Conservation (phyloP, 1,140 invertebrate genomes). For the Drosophila ambigua region DNA sequence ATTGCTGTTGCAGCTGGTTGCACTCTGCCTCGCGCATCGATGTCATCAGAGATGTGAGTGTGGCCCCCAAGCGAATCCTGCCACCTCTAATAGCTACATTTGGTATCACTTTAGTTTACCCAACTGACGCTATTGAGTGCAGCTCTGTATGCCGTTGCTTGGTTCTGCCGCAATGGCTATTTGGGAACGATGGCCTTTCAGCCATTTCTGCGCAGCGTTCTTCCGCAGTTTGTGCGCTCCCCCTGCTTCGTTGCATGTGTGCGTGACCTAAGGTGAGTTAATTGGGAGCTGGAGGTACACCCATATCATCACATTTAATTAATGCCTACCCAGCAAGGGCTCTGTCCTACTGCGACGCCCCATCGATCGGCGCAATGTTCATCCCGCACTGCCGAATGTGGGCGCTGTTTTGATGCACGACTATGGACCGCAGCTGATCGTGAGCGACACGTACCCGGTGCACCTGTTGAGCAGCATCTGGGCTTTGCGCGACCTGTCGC, state of each 20-base stretch:
- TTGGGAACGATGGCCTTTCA: constrained; percentile 42
- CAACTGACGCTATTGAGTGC: constrained; percentile 70
- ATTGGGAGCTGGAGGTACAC: neutral
- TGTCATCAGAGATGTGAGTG: constrained; percentile 67
- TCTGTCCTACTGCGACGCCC: constrained; percentile 68
- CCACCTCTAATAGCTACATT: no score
- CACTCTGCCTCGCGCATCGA: constrained; percentile 48
- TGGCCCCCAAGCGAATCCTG: neutral
- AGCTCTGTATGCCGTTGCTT: constrained; percentile 58
- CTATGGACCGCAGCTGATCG: constrained; percentile 69
- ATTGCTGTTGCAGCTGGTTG: constrained; percentile 80
- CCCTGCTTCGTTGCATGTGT: constrained; percentile 54
- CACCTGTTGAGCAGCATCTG: constrained; percentile 70
- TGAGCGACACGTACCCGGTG: constrained; percentile 73
- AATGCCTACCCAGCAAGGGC: constrained; percentile 44
- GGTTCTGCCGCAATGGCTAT: constrained; percentile 56
- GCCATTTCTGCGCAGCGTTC: constrained; percentile 55
- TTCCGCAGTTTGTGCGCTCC: constrained; percentile 68
- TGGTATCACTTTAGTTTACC: constrained; percentile 51
- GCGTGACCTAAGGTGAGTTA: constrained; percentile 60
- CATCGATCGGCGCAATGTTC: constrained; percentile 65
- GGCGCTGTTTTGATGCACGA: constrained; percentile 71
- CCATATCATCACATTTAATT: constrained; percentile 46
- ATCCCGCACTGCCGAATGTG: constrained; percentile 73
- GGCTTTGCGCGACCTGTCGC: constrained; percentile 48